A percentile compares a stretch with the other conserved stretches of the same genome.
These are phyloP conservation scores for Euzophera pinguis DNA, from an alignment of 2,888 invertebrate species.

Conservation along the genomic window DNA sequence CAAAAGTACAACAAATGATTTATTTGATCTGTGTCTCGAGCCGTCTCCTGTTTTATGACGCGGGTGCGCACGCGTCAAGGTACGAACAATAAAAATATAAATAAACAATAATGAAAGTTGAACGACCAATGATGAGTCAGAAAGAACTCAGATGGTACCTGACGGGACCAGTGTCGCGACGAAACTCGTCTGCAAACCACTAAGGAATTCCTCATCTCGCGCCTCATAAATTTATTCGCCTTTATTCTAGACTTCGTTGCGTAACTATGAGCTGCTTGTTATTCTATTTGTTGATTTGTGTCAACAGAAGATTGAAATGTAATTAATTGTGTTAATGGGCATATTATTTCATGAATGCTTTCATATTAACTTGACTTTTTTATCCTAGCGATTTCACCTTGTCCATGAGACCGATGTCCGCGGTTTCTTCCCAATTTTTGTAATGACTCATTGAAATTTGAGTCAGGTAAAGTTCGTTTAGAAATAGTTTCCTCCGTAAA, in stretches of 20 bases:
- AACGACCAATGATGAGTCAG: constrained; percentile 73
- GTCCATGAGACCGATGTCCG: too few species aligned
- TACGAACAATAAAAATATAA: constrained; percentile 57
- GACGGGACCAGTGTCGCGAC: constrained; percentile 45
- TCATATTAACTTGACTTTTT: too few species aligned
- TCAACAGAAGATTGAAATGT: too few species aligned
- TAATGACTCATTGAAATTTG: too few species aligned
- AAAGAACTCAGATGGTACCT: constrained; percentile 70
- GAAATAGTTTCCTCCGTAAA: too few species aligned
- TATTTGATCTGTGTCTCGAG: constrained; percentile 4
- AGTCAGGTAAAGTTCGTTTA: too few species aligned
- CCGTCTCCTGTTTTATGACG: constrained; percentile 6
- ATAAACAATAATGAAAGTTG: constrained; percentile 71
- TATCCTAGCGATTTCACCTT: too few species aligned
- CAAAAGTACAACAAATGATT: constrained; percentile 8
- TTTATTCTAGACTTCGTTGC: background rate
- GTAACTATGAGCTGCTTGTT: background rate
- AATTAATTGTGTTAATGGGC: constrained; percentile 1
- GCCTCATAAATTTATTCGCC: constrained; percentile 16
- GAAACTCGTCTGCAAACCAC: constrained; percentile 47
- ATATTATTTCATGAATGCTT: too few species aligned
- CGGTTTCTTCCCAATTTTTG: too few species aligned
- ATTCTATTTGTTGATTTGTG: background rate
- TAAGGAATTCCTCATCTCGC: constrained; percentile 47
- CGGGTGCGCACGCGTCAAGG: constrained; percentile 47